Percentiles rank a stretch among this genome's conserved stretches.
Conservation (phyloP, 2,113 vertebrate species). For the Nettapus auritus region DNA sequence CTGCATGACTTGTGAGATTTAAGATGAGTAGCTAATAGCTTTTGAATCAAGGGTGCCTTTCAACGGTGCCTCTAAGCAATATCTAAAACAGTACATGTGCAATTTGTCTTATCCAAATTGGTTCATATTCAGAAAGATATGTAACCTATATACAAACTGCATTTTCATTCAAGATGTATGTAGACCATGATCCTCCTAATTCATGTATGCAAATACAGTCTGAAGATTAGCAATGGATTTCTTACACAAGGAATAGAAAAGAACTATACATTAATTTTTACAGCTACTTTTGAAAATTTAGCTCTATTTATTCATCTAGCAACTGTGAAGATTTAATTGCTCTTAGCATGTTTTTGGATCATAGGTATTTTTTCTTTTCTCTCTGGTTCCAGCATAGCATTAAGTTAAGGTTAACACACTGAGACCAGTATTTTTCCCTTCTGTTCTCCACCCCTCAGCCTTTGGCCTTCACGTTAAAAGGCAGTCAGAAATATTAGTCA, state of each 20-base stretch:
- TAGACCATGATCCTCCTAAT: conserved; percentile 4
- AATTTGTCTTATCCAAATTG: conserved; percentile 72
- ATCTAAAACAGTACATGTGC: conserved; percentile 44
- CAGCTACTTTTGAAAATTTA: conserved; percentile 7
- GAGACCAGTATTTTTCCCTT: not conserved
- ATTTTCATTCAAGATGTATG: conserved; percentile 45
- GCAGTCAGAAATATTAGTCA: not conserved
- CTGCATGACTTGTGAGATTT: conserved; percentile 75
- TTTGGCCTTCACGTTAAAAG: not conserved
- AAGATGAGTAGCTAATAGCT: conserved; percentile 74
- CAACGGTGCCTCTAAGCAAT: conserved; percentile 64
- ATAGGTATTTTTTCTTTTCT: not conserved
- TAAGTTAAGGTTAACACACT: not conserved
- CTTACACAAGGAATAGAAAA: not conserved
- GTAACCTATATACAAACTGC: conserved; percentile 53
- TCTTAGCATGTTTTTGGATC: not conserved
- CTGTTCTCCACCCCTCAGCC: not conserved
- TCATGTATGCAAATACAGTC: conserved; percentile 57
- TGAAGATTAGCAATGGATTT: conserved; percentile 40
- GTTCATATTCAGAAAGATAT: conserved; percentile 42
- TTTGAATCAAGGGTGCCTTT: conserved; percentile 72
- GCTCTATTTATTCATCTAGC: not conserved
- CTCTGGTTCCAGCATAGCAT: not conserved
- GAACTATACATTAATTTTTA: not conserved
- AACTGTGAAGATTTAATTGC: not conserved